A percentile compares a stretch with the other conserved stretches of the same genome.
Conservation (phyloP, 2,113 vertebrate species). For the Stigmatopora argus region DNA sequence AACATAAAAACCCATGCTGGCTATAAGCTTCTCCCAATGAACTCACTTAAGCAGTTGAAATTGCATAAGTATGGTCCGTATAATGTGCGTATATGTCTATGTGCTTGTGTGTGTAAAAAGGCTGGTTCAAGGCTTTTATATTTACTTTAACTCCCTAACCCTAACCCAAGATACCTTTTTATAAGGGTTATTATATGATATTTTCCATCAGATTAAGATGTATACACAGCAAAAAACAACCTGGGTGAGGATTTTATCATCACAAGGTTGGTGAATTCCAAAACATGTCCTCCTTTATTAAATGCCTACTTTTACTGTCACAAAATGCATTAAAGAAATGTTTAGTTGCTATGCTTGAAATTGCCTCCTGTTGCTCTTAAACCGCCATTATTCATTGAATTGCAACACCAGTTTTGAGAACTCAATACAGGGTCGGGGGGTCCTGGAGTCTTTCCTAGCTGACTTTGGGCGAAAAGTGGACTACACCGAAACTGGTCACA, state of each 20-base stretch:
- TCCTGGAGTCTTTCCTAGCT: too few relatives aligned
- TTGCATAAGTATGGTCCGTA: constrained; percentile 18
- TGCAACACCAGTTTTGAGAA: too few relatives aligned
- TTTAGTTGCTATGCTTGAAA: not conserved
- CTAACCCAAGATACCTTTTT: too few relatives aligned
- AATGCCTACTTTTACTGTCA: not conserved
- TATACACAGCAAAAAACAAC: not conserved
- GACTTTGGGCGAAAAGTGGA: too few relatives aligned
- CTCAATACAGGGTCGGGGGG: too few relatives aligned
- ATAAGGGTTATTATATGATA: not conserved
- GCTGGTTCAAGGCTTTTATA: constrained; percentile 7
- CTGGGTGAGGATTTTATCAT: not conserved
- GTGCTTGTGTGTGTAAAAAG: not conserved
- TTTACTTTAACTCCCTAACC: constrained; percentile 7
- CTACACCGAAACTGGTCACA: not conserved
- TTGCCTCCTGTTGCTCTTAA: constrained; percentile 1
- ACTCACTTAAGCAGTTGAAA: constrained; percentile 39
- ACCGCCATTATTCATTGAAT: too few relatives aligned
- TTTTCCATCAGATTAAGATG: not conserved
- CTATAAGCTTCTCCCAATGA: constrained; percentile 27
- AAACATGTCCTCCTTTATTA: not conserved
- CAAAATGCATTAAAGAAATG: not conserved
- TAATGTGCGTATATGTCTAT: constrained; percentile 4
- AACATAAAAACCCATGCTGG: constrained; percentile 21
- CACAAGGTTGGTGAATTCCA: not conserved